Conservation (phyloP, 2,797 vertebrate genomes). For the Diglossa cyanea region DNA sequence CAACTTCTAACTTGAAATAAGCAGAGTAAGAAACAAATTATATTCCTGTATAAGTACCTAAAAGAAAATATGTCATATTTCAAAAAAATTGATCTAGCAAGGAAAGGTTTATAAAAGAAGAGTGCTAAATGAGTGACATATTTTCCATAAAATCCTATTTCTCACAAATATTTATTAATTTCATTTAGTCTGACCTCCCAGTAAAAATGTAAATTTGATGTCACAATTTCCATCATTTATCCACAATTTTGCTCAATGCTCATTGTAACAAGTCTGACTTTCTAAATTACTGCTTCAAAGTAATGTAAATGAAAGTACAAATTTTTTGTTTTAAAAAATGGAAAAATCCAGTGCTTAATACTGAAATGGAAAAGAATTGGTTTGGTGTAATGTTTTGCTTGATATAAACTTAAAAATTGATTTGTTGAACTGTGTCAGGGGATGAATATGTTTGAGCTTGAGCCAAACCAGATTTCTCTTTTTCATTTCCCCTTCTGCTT, state of each 20-base stretch:
- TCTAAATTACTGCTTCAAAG: not conserved
- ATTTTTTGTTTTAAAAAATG: not conserved
- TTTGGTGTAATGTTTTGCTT: not conserved
- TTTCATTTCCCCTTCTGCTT: slow-evolving; percentile 11
- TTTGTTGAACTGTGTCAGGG: not conserved
- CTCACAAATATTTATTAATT: not conserved
- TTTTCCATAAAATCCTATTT: not conserved
- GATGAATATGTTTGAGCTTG: not conserved
- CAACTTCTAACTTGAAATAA: not conserved
- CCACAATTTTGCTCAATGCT: not conserved
- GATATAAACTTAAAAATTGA: not conserved
- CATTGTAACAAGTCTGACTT: not conserved
- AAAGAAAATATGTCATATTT: not conserved
- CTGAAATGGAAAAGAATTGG: not conserved
- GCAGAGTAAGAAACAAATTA: not conserved
- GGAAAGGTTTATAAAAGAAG: not conserved
- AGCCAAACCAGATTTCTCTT: slow-evolving; percentile 22
- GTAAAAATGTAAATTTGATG: not conserved
- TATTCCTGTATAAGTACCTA: not conserved
- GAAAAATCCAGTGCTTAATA: not conserved
- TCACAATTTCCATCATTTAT: not conserved
- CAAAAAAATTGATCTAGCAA: not conserved
- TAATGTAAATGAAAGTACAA: not conserved
- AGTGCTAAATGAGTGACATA: not conserved
- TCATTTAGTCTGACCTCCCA: not conserved